Conservation (phyloP, 2,797 vertebrate genomes). For the Oreochromis mossambicus region DNA sequence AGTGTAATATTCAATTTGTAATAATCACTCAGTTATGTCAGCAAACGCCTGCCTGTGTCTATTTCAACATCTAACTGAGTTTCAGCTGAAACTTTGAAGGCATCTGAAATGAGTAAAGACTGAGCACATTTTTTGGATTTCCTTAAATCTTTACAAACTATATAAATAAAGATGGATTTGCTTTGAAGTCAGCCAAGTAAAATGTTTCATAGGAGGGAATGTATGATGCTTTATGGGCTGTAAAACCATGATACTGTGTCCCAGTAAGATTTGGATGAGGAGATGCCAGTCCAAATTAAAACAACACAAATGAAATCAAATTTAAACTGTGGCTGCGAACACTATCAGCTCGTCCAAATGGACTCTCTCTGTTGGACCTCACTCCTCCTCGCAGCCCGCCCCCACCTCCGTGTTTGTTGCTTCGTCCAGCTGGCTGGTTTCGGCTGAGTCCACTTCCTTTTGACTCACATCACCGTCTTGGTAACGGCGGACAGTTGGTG, state of each 20-base stretch:
- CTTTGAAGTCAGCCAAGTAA: background rate
- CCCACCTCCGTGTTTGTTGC: background rate
- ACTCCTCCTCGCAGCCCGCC: background rate
- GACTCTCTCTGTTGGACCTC: background rate
- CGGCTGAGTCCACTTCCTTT: constrained; percentile 20
- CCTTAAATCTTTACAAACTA: background rate
- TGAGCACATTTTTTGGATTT: background rate
- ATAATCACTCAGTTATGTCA: background rate
- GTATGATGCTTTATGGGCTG: background rate
- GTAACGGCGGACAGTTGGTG: constrained; percentile 24
- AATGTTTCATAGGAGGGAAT: background rate
- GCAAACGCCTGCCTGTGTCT: background rate
- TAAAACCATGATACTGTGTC: background rate
- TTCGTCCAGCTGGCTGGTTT: constrained; percentile 27
- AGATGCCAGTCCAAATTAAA: background rate
- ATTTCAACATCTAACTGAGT: background rate
- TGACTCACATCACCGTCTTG: constrained; percentile 21
- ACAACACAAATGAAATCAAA: background rate
- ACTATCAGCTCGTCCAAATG: background rate
- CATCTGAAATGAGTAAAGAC: background rate
- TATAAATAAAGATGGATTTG: background rate
- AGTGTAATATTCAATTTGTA: background rate
- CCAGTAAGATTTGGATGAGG: background rate
- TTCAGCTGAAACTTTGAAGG: background rate
- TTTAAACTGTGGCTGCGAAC: background rate